Conservation (phyloP, 2,113 vertebrate species). For the Eulemur rufifrons region DNA sequence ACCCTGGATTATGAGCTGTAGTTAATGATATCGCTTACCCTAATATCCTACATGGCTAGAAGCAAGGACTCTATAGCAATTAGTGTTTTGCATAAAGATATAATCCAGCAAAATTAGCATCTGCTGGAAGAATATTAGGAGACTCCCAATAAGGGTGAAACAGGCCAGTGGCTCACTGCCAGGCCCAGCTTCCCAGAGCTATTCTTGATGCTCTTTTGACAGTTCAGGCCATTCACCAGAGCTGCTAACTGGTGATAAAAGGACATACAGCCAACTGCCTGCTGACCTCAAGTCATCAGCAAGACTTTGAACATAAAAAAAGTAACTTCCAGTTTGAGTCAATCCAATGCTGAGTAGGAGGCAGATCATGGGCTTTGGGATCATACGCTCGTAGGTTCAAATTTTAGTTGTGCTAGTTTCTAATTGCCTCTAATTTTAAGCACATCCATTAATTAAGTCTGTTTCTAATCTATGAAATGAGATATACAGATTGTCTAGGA, state of each 20-base stretch:
- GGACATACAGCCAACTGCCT: not conserved
- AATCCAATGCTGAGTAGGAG: not conserved
- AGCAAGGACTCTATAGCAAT: not conserved
- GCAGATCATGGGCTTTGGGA: not conserved
- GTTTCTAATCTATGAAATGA: not conserved
- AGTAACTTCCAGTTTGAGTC: not conserved
- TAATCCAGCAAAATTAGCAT: not conserved
- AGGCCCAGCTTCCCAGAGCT: not conserved
- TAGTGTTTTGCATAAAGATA: not conserved
- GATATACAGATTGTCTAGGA: not conserved
- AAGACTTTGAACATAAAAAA: not conserved
- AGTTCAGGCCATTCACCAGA: not conserved
- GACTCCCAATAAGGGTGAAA: not conserved
- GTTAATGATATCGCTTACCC: not conserved
- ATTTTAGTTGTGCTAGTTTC: not conserved
- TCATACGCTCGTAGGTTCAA: not conserved
- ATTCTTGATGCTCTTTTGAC: not conserved
- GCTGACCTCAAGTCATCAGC: not conserved
- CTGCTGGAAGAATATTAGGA: not conserved
- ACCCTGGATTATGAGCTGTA: not conserved
- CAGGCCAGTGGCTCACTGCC: not conserved
- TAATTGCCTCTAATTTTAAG: not conserved
- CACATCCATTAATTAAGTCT: not conserved
- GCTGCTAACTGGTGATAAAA: not conserved
- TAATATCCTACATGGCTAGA: not conserved